phyloP scores from a whole-genome alignment of 1,140 invertebrate species.

The Argopecten irradians region DNA sequence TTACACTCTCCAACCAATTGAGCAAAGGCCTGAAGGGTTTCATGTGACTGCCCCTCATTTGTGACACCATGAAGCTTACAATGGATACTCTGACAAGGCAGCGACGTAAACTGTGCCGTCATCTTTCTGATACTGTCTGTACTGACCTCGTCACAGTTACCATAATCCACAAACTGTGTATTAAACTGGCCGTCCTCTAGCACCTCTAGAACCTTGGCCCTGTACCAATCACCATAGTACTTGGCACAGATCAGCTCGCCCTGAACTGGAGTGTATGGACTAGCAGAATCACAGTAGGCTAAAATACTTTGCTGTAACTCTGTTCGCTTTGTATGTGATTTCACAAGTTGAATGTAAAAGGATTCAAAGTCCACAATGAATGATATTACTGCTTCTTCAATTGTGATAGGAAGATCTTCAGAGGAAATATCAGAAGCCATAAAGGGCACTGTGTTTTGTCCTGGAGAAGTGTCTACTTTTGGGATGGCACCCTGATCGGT shows the following conservation, averaged over 20 bases:
- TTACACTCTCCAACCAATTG: not conserved
- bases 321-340: not conserved
- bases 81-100: conserved; percentile 32
- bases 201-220: conserved; percentile 44
- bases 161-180: conserved; percentile 51
- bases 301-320: not conserved
- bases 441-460: not conserved
- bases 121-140: conserved; percentile 27
- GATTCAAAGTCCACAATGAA: not conserved
- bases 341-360: not conserved
- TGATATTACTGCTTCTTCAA: not conserved
- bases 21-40: not conserved
- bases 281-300: not conserved
- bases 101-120: not conserved
- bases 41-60: not conserved
- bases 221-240: conserved; percentile 48
- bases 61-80: not conserved
- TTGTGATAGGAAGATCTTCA: not conserved
- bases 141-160: conserved; percentile 32
- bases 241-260: conserved; percentile 49
- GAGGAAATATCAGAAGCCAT: not conserved
- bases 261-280: conserved; percentile 28
- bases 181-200: not conserved
- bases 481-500: not conserved
- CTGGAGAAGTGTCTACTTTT: not conserved